These are phyloP conservation scores for Syngnathus typhle DNA, from an alignment of 2,113 vertebrate species.

Conservation along the genomic window DNA sequence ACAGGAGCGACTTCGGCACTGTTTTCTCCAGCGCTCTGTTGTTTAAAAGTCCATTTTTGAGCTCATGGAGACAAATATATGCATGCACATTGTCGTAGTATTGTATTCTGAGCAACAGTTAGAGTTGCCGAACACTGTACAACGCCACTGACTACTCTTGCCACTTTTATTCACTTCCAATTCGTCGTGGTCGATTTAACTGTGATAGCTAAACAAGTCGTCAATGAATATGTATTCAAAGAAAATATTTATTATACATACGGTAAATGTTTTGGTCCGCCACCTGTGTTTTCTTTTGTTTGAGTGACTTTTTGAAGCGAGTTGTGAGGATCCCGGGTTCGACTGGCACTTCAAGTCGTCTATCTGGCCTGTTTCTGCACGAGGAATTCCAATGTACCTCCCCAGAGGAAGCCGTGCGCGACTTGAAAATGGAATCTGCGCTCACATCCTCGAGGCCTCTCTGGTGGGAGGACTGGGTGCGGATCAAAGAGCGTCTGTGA, in stretches of 20 bases:
- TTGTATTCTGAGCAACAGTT: background rate
- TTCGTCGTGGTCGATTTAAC: no score
- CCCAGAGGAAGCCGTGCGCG: conserved; percentile 56
- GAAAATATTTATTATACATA: no score
- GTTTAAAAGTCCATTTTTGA: no score
- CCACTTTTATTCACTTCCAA: no score
- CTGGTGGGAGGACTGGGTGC: conserved; percentile 45
- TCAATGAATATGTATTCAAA: no score
- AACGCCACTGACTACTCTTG: no score
- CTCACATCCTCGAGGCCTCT: conserved; percentile 41
- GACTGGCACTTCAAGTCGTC: background rate
- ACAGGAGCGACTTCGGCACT: background rate
- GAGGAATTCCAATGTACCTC: conserved; percentile 49
- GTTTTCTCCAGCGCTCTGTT: background rate
- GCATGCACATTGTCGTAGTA: background rate
- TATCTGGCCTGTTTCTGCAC: conserved; percentile 51
- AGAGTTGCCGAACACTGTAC: no score
- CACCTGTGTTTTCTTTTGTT: no score
- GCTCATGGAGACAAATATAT: no score
- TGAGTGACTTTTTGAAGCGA: background rate
- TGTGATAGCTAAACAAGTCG: no score
- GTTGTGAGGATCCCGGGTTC: background rate
- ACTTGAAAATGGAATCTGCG: conserved; percentile 53
- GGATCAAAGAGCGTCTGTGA: conserved; percentile 54
- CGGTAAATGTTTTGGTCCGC: no score